phyloP scores from a whole-genome alignment of 2,888 invertebrate genomes.

The Phytoseiulus persimilis region DNA sequence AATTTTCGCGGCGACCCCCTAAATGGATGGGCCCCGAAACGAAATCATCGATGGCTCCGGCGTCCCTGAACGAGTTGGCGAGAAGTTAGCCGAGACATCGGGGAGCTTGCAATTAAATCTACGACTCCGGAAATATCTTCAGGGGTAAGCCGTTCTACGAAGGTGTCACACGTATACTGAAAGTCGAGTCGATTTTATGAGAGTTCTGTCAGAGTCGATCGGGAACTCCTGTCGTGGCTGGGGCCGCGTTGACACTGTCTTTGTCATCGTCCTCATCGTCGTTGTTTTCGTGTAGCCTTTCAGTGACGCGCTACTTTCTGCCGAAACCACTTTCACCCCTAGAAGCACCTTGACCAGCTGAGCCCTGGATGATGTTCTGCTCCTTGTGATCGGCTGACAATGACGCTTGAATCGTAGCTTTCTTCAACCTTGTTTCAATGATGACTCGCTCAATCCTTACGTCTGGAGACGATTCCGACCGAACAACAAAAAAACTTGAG shows the following conservation, averaged over 20 bases:
- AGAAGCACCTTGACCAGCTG: not conserved
- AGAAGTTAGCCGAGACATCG: not conserved
- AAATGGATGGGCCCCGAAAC: not conserved
- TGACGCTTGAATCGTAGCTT: too few relatives aligned
- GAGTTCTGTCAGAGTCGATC: not conserved
- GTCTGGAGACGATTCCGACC: too few relatives aligned
- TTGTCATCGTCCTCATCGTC: too few relatives aligned
- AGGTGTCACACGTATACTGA: not conserved
- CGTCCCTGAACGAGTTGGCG: not conserved
- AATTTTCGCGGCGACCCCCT: not conserved
- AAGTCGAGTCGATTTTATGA: not conserved
- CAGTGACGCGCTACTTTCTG: not conserved
- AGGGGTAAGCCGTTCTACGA: not conserved
- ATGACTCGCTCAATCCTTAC: too few relatives aligned
- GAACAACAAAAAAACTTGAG: too few relatives aligned
- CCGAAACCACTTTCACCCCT: not conserved
- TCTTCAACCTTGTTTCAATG: too few relatives aligned
- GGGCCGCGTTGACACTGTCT: not conserved
- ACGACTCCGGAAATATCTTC: not conserved
- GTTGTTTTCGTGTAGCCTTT: not conserved
- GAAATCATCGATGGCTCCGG: not conserved
- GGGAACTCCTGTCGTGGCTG: not conserved
- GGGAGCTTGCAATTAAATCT: not conserved
- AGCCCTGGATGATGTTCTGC: not conserved
- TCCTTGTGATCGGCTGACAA: not conserved